Conservation (phyloP, 2,888 invertebrate genomes). For the Rotaria sp. region DNA sequence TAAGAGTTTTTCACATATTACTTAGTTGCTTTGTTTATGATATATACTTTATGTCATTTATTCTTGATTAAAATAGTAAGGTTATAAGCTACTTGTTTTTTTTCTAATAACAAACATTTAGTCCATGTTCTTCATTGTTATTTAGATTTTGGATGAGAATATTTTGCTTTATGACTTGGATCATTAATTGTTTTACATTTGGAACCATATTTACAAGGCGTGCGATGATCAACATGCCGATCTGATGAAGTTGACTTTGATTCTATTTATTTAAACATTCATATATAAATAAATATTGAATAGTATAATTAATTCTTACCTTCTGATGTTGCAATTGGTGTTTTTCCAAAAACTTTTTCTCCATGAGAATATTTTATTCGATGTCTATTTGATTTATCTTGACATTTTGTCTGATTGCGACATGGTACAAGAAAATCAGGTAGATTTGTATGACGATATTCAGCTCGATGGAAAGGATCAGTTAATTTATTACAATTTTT, state of each 20-base stretch:
- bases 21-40: too few species aligned
- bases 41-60: too few species aligned
- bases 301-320: background rate
- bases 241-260: background rate
- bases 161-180: too few species aligned
- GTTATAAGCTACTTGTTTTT: too few species aligned
- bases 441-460: background rate
- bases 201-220: background rate
- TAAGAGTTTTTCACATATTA: too few species aligned
- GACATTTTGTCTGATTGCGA: background rate
- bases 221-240: background rate
- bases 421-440: background rate
- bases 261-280: background rate
- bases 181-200: too few species aligned
- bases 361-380: constrained; percentile 11
- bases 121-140: too few species aligned
- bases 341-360: background rate
- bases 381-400: background rate
- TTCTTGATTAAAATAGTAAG: too few species aligned
- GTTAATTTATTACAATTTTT: background rate
- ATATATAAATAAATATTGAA: background rate
- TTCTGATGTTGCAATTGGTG: background rate
- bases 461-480: background rate
- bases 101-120: too few species aligned
- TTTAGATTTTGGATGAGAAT: too few species aligned